Conservation (phyloP, 2,888 invertebrate genomes). For the Scaeva pyrastri region DNA sequence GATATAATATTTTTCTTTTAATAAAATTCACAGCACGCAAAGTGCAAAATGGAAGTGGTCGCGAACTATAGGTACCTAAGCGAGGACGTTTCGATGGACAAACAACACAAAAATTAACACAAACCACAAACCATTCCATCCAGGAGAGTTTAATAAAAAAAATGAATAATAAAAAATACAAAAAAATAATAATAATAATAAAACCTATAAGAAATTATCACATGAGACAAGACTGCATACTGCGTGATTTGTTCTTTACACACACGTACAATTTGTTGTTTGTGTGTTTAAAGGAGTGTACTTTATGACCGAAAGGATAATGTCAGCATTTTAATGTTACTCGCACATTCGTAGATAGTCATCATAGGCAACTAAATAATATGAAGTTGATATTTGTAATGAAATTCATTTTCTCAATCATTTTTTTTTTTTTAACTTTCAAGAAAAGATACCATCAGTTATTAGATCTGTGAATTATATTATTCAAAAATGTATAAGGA, state of each 20-base stretch:
- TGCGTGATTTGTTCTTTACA: conserved; percentile 69
- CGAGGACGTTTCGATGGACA: conserved; percentile 47
- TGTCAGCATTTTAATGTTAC: conserved; percentile 46
- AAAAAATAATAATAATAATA: too few relatives aligned
- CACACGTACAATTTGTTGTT: conserved; percentile 38
- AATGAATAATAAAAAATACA: too few relatives aligned
- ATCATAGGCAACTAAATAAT: not conserved
- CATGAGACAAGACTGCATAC: conserved; percentile 62
- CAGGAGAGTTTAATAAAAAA: conserved; percentile 1
- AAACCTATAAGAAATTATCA: conserved; percentile 30
- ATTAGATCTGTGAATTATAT: too few relatives aligned
- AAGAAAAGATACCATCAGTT: too few relatives aligned
- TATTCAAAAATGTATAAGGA: too few relatives aligned
- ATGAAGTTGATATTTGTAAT: not conserved
- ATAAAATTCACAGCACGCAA: conserved; percentile 79
- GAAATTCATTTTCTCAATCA: conserved; percentile 11
- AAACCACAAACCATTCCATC: conserved; percentile 4
- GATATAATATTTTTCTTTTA: conserved; percentile 75
- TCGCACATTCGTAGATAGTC: not conserved
- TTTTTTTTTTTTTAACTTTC: too few relatives aligned
- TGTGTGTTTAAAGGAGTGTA: conserved; percentile 16
- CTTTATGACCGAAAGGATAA: conserved; percentile 71
- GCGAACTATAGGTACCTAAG: conserved; percentile 38
- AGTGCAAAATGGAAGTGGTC: conserved; percentile 74
- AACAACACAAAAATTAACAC: conserved; percentile 56